Base-by-base conservation (phyloP, 2,113 vertebrate genomes). In the Agelaius tricolor region DNA sequence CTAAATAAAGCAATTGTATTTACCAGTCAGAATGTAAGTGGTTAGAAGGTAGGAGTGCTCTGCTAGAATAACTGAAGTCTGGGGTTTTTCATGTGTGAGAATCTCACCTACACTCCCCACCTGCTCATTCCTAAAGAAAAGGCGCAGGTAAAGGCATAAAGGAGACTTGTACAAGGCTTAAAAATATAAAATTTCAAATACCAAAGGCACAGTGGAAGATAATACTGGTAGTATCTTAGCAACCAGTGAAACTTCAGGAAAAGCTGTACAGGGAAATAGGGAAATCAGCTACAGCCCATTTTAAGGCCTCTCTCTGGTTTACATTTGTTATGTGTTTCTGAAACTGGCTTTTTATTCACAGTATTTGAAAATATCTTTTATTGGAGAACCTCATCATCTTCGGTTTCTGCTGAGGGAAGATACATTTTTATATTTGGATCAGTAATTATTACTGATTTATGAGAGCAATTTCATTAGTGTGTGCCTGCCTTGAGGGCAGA, bases 191-290 rank as follows among this genome's bases (percentile, higher is more conserved):
- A 77, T 87, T 75, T 78, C 51, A 75, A 65, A 77, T 54, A 51
- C 31, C 66, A 71, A 47, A 93, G 47, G 24, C 37, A 57, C 0
- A 84, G 78, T 46, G 79, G 59, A 91, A 93, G 75, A 72, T 55
- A 63, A 33, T 59, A 21, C 39, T 85, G 78, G 66, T 30, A 51
- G 94, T 97, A 90, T 89, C 93, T 86, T 95, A 96, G 96, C 93
- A 97, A 97, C 96, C 20, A 23, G 41, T 65, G 61, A 89, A 86
- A 75, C 57, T 43, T 16, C 73, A 73, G 84, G 63, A 87, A 43
- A 80, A 58, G 59, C 75, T 76, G 44, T 21, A 21, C 41, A 35
- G 73, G 69, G 73, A 94, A 96, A 94, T 89, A 35, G 73, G 69
- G 73, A 94, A 96, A 94, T 89, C 84, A 89, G 68, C 74, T 68